Conservation (phyloP, 37 sponge, comb jelly and placozoan genomes). For the Oopsacas minuta region DNA sequence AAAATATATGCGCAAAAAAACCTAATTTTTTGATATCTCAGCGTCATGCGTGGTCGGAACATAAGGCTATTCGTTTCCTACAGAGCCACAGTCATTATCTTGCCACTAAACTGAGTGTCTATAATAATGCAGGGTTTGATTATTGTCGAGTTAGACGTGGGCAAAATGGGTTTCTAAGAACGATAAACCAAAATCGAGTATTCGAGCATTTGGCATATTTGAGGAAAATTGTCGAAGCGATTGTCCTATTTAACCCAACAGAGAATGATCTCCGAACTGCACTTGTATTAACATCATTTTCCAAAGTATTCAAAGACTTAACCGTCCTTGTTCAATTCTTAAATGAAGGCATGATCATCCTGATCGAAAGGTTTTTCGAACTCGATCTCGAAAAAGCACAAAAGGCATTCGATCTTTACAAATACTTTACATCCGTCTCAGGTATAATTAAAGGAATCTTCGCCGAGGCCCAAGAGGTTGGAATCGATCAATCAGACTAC, state of each 20-base stretch:
- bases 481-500: background rate
- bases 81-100: background rate
- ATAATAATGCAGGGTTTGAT: conserved; percentile 9
- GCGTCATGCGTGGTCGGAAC: background rate
- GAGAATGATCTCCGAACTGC: background rate
- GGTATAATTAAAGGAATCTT: conserved; percentile 7
- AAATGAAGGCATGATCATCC: background rate
- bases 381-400: background rate
- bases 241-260: background rate
- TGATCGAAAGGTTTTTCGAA: background rate
- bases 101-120: background rate
- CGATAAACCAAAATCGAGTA: background rate
- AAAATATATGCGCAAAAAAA: background rate
- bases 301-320: background rate
- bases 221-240: background rate
- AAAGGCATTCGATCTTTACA: background rate
- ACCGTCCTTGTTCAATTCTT: background rate
- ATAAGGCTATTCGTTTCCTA: background rate
- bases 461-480: background rate
- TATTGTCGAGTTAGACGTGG: conserved; percentile 5
- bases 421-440: background rate
- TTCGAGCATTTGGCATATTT: background rate
- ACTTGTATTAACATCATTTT: background rate
- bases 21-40: background rate
- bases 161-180: background rate